These are phyloP conservation scores for Scaptomyza montana DNA, from an alignment of 1,140 invertebrate species.

Conservation along the genomic window DNA sequence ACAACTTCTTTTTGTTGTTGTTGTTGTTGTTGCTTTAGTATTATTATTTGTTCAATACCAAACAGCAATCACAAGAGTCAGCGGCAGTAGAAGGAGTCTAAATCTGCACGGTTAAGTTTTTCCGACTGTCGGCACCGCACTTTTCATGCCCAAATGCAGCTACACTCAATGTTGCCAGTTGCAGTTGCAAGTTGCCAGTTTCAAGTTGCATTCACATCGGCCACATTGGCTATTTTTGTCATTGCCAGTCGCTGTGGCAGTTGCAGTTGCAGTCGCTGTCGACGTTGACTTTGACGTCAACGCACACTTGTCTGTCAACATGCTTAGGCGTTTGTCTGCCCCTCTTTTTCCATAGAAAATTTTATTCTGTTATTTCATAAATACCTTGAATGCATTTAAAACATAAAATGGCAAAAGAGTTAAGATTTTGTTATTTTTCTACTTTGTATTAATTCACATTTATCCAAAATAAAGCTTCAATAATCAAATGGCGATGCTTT, in stretches of 20 bases:
- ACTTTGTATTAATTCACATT: too few relatives aligned
- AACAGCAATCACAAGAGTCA: constrained; percentile 26
- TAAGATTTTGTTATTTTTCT: too few relatives aligned
- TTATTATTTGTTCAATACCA: constrained; percentile 52
- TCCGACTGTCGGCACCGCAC: constrained; percentile 70
- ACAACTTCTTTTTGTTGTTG: constrained; percentile 16
- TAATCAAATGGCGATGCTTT: too few relatives aligned
- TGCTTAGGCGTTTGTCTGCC: constrained; percentile 61
- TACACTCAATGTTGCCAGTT: constrained; percentile 19
- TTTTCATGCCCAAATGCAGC: constrained; percentile 77
- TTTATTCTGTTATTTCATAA: constrained; percentile 69
- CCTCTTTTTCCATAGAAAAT: constrained; percentile 63
- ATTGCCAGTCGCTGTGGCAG: constrained; percentile 5
- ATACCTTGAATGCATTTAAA: constrained; percentile 12
- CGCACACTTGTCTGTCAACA: constrained; percentile 67
- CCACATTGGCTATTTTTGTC: constrained; percentile 1
- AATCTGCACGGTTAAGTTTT: constrained; percentile 66
- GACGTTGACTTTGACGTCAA: constrained; percentile 49
- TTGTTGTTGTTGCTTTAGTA: constrained; percentile 9
- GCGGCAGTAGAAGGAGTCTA: constrained; percentile 15
- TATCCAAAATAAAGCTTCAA: too few relatives aligned
- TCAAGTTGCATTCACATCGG: constrained; percentile 7
- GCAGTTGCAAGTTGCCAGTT: constrained; percentile 2
- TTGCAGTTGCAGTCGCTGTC: background rate
- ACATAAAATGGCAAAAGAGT: too few relatives aligned